A percentile compares a stretch with the other conserved stretches of the same genome.
Conservation (phyloP, 1,140 invertebrate species). For the Anagrus nilaparvatae region DNA sequence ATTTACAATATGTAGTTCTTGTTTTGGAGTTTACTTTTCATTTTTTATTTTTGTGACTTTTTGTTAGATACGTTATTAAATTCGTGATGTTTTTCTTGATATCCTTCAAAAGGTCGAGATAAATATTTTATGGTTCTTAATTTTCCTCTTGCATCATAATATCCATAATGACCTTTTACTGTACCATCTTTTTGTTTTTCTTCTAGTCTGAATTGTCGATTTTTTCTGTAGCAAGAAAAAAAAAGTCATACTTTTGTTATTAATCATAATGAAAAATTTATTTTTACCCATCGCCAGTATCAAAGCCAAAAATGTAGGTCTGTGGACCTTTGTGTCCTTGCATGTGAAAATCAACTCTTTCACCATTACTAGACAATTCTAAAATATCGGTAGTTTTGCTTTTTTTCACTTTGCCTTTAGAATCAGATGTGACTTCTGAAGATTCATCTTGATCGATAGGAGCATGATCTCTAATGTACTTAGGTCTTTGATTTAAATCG, state of each 20-base stretch:
- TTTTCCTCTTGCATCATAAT: conserved; percentile 68
- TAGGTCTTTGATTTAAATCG: conserved; percentile 12
- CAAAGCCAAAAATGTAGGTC: conserved; percentile 78
- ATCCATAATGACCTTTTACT: conserved; percentile 75
- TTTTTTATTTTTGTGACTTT: too few relatives aligned
- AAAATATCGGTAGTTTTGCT: conserved; percentile 42
- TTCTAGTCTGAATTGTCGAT: conserved; percentile 73
- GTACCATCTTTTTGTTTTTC: conserved; percentile 65
- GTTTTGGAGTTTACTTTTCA: too few relatives aligned
- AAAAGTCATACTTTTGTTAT: neutral
- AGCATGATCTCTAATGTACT: conserved; percentile 29
- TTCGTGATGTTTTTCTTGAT: conserved; percentile 44
- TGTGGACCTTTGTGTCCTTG: conserved; percentile 69
- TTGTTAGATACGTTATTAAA: conserved; percentile 15
- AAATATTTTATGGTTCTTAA: conserved; percentile 67
- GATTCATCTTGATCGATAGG: conserved; percentile 12
- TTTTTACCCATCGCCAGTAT: conserved; percentile 74
- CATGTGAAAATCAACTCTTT: conserved; percentile 47
- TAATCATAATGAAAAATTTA: conserved; percentile 10
- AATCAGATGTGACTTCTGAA: conserved; percentile 9
- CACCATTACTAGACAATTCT: conserved; percentile 25
- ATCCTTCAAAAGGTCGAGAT: conserved; percentile 61
- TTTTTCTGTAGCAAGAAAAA: conserved; percentile 49
- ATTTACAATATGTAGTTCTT: too few relatives aligned
- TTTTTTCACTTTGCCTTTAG: conserved; percentile 14